Percentiles rank a stretch among this genome's conserved stretches.
Evolutionary conservation across 2,113 vertebrate species (phyloP).

Genomic region (Cinclus mexicanus): DNA sequence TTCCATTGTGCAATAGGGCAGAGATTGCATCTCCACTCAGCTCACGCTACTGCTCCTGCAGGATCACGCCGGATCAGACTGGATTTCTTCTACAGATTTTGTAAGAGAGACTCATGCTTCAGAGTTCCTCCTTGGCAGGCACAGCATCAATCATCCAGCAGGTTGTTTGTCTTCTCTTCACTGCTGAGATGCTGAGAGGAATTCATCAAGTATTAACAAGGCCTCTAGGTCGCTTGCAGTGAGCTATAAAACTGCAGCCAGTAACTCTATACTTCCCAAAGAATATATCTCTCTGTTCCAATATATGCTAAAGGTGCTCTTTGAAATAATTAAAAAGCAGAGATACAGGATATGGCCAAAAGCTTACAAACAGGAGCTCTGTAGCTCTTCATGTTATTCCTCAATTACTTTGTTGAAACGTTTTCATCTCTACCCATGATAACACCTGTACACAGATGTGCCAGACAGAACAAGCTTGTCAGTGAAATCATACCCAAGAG

Average conservation of each 20-base stretch:
- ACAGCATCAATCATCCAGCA: not conserved
- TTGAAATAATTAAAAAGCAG: not conserved
- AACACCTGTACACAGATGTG: not conserved
- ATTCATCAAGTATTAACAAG: conserved; percentile 63
- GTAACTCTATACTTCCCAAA: not conserved
- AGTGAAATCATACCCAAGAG: not conserved
- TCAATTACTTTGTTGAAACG: not conserved
- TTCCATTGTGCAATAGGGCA: not conserved
- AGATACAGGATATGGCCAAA: not conserved
- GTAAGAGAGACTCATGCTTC: not conserved
- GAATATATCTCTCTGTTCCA: not conserved
- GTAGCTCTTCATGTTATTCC: not conserved
- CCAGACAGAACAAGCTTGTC: not conserved
- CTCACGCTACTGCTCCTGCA: not conserved
- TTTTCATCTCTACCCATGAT: not conserved
- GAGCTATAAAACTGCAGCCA: conserved; percentile 10
- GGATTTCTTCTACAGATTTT: not conserved
- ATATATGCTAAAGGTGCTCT: not conserved
- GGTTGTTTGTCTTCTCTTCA: conserved; percentile 33
- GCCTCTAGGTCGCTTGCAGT: not conserved
- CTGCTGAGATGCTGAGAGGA: not conserved
- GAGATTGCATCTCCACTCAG: not conserved
- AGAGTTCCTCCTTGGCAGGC: not conserved
- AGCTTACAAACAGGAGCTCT: not conserved
- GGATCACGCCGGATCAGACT: not conserved